phyloP scores from a whole-genome alignment of 2,797 vertebrate genomes.

The Mus spretus region DNA sequence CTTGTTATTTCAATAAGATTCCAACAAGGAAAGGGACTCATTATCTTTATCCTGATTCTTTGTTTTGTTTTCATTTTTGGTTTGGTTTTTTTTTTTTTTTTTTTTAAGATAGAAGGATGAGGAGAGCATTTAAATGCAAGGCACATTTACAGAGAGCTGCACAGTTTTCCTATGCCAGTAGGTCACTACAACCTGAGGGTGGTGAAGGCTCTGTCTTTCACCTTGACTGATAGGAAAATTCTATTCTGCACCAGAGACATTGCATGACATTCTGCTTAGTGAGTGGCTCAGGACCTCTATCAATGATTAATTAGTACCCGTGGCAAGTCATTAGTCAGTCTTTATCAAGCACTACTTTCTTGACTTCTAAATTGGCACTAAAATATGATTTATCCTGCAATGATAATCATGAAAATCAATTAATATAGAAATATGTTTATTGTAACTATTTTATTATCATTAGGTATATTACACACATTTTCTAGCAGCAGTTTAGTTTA shows the following conservation, averaged over 20 bases:
- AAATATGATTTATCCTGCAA: conserved; percentile 64
- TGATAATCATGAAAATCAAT: conserved; percentile 47
- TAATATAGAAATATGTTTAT: not conserved
- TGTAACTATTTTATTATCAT: conserved; percentile 52
- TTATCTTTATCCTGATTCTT: not conserved
- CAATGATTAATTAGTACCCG: conserved; percentile 66
- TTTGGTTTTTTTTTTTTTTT: not conserved
- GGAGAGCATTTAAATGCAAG: conserved; percentile 15
- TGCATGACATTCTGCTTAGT: conserved; percentile 21
- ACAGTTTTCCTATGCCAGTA: conserved; percentile 17
- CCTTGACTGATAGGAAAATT: conserved; percentile 60
- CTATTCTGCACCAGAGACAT: not conserved
- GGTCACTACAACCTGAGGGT: conserved; percentile 15
- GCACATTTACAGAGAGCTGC: not conserved
- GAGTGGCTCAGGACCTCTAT: conserved; percentile 55
- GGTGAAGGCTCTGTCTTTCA: not conserved
- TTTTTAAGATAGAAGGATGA: too few species aligned
- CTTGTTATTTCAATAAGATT: not conserved
- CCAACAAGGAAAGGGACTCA: not conserved
- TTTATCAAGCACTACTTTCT: conserved; percentile 32
- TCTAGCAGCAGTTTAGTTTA: not conserved
- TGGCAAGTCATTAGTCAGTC: conserved; percentile 60
- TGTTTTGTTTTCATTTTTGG: not conserved
- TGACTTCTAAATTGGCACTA: conserved; percentile 10
- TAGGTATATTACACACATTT: not conserved